Conservation (phyloP, 2,113 vertebrate genomes). For the Amazona guildingii region DNA sequence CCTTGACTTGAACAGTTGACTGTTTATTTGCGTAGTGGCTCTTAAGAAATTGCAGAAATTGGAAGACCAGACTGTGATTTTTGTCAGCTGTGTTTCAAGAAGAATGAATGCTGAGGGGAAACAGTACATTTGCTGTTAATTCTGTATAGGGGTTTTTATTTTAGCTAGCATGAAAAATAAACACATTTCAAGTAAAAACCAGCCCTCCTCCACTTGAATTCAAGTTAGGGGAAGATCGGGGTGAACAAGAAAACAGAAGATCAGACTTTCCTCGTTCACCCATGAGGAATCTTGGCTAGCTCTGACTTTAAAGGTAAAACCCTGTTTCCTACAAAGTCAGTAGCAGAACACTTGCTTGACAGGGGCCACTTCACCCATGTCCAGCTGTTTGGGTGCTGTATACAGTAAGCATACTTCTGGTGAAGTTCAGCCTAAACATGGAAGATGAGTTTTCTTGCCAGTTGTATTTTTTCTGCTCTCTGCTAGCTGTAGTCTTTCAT, state of each 20-base stretch:
- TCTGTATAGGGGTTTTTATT: neutral
- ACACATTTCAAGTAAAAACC: neutral
- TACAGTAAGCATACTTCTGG: neutral
- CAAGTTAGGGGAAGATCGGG: neutral
- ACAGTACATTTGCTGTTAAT: neutral
- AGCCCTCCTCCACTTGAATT: neutral
- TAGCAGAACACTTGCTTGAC: neutral
- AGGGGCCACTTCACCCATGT: neutral
- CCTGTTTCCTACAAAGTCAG: neutral
- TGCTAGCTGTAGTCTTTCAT: neutral
- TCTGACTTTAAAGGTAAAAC: neutral
- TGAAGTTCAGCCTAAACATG: neutral
- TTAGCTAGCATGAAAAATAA: neutral
- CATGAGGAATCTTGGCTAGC: neutral
- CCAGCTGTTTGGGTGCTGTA: neutral
- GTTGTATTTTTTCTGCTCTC: neutral
- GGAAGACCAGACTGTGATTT: neutral
- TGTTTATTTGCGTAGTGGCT: constrained; percentile 12
- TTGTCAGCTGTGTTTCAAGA: neutral
- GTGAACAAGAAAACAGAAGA: neutral
- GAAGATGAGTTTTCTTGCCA: neutral
- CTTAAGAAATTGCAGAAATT: neutral
- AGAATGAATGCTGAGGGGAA: neutral
- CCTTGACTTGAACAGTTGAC: constrained; percentile 4
- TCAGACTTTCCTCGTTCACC: neutral